Percentiles rank a stretch among this genome's conserved stretches.
Evolutionary conservation across 2,113 vertebrate species (phyloP).

Genomic region (Antechinus stuartii): DNA sequence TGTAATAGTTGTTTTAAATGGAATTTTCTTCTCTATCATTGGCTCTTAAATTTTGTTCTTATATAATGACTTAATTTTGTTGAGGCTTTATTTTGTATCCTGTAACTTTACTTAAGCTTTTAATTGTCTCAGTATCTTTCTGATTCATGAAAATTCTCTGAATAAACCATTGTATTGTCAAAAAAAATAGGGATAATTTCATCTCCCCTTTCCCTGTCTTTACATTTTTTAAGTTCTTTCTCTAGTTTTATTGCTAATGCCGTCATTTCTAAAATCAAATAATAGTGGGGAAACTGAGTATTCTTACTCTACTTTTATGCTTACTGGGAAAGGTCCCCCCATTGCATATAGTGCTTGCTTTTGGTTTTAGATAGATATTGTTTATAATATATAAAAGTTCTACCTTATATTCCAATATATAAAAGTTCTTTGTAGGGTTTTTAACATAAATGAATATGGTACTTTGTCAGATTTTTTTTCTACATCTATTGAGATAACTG

Average conservation of each 20-base stretch:
- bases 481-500: neutral
- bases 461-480: neutral
- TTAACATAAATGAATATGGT: neutral
- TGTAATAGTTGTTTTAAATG: neutral
- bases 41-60: neutral
- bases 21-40: neutral
- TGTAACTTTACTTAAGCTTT: neutral
- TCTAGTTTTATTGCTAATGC: neutral
- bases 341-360: neutral
- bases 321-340: neutral
- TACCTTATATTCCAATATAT: neutral
- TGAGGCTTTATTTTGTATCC: neutral
- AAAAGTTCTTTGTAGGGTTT: neutral
- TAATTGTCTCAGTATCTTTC: neutral
- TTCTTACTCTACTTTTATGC: neutral
- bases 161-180: neutral
- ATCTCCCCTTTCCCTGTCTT: neutral
- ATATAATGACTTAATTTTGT: neutral
- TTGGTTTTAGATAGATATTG: neutral
- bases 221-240: neutral
- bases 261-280: neutral
- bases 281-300: neutral
- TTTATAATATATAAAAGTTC: neutral
- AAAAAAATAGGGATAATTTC: neutral
- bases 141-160: neutral